Evolutionary conservation across 2,888 invertebrate species (phyloP).

Genomic region (Amphimallon solstitiale): DNA sequence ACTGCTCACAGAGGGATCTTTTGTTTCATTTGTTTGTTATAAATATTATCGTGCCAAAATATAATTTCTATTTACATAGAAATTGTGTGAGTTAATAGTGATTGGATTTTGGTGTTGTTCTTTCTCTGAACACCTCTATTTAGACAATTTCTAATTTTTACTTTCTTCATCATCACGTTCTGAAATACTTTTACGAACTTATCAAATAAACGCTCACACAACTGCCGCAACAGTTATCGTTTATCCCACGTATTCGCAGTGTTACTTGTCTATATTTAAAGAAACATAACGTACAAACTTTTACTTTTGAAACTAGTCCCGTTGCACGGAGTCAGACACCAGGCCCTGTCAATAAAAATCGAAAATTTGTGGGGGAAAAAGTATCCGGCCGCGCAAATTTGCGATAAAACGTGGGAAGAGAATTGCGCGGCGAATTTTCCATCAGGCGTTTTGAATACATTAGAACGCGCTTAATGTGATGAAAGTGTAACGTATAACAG

Average conservation of each 20-base stretch:
- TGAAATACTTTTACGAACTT: background rate
- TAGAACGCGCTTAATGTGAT: slow-evolving; percentile 32
- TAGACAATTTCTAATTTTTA: too few relatives aligned
- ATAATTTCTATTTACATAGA: too few relatives aligned
- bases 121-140: too few relatives aligned
- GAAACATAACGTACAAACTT: slow-evolving; percentile 42
- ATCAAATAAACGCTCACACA: slow-evolving; percentile 24
- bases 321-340: background rate
- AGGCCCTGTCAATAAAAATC: background rate
- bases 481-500: slow-evolving; percentile 38
- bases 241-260: slow-evolving; percentile 33
- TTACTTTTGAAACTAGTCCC: slow-evolving; percentile 45
- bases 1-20: too few relatives aligned
- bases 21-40: too few relatives aligned
- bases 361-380: slow-evolving; percentile 23
- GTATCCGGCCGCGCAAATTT: slow-evolving; percentile 18
- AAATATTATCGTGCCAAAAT: too few relatives aligned
- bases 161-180: too few relatives aligned
- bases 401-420: slow-evolving; percentile 35
- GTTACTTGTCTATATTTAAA: slow-evolving; percentile 34
- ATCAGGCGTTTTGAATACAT: slow-evolving; percentile 32
- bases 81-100: too few relatives aligned
- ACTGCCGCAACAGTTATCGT: slow-evolving; percentile 6
- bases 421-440: slow-evolving; percentile 35
- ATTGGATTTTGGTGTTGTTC: too few relatives aligned